Evolutionary conservation across 2,888 invertebrate genomes (phyloP), one percentile per base, ranked within the genome.

Genomic region (Pteria penguin): DNA sequence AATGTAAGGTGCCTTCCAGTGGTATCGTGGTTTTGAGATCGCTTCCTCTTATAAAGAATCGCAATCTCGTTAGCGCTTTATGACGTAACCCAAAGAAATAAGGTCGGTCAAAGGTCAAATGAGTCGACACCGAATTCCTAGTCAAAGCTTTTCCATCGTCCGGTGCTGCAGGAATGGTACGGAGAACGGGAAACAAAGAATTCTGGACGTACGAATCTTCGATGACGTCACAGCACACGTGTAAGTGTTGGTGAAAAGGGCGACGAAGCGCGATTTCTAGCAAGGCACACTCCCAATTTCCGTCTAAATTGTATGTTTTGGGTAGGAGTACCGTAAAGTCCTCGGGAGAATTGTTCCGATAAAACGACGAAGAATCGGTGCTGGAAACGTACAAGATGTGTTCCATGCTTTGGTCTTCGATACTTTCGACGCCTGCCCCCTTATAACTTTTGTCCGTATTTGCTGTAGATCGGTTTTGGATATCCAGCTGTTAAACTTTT

Each of bases 401-500:
- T 60, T 26, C 27, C 27, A 26, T 11, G n/a, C 14, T 26, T n/a
- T 60, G 22, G 14, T 11, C n/a, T 18, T 4, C 4, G 27, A 26
- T 11, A 4, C 2, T 18, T 45, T 14, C 18, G 18, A 14, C 45
- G 8, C 11, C 45, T 26, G 14, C 24, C 60, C 60, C 27, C 27
- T 60, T 60, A 60, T 60, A 29, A 4, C 27, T 60, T 26, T 27
- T 26, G 27, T 11, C 60, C 60, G 27, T 60, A 60, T 4, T n/a
- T 26, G 22, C 60, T 57, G n/a, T 22, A 57, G 26, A 27, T 60
- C 60, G 27, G 18, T 5, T 27, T 60, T 60, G 27, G 63, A 36
- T 32, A 45, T 63, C 45, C 63, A 63, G 4, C 36, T 22, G 36
- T 63, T 63, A 33, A 63, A 63, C 24, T 63, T 32, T 4, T 32